Base-by-base conservation (phyloP, 1,140 invertebrate genomes). In the Glomeris maerens region DNA sequence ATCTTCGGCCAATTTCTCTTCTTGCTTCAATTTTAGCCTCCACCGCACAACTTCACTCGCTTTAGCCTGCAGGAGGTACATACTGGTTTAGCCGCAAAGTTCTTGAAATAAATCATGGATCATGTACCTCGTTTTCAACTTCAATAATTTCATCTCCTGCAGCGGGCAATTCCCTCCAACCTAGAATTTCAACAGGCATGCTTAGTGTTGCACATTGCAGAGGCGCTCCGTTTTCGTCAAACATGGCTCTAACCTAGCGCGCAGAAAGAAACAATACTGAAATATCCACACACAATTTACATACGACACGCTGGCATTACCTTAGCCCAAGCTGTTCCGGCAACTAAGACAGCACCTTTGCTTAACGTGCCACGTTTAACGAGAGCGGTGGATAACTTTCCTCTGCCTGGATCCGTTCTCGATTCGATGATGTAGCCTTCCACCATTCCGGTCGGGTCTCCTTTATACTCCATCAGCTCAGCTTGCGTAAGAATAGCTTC, bases 391-490 rank as follows among this genome's bases (percentile, higher is more conserved):
- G 84, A 83, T 25, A 93, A 70, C 67, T 92, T 93, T 26, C 83
- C 87, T 63, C 78, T 73, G 20, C 73, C 67, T 14, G 72, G 65
- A 67, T 94, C 80, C 4, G 78, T 71, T 49, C 74, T 79, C 1
- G 89, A 81, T 70, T 99, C 95, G 17, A 99, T 76, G 0, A 97
- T 78, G 7, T 84, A 77, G 1, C 84, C 94, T 72, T 97, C 92
- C 0, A 91, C 85, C 1, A 75, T 64, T 0, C 93, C 92, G 13
- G 70, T 76, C 2, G 81, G 79, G 67, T 93, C 86, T 0, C 79
- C 78, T 59, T 77, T 80, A 1, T 98, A 66, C 20, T 88, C 78
- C 75, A 96, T 78, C 0, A 97, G 55, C 64, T 98, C 92, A 0
- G 94, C 86, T 66, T 92, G 66, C 3, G 71, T 64, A 20, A 79